These are phyloP conservation scores for Drosophila macrospina DNA, from an alignment of 2,888 invertebrate genomes.

Conservation along the genomic window DNA sequence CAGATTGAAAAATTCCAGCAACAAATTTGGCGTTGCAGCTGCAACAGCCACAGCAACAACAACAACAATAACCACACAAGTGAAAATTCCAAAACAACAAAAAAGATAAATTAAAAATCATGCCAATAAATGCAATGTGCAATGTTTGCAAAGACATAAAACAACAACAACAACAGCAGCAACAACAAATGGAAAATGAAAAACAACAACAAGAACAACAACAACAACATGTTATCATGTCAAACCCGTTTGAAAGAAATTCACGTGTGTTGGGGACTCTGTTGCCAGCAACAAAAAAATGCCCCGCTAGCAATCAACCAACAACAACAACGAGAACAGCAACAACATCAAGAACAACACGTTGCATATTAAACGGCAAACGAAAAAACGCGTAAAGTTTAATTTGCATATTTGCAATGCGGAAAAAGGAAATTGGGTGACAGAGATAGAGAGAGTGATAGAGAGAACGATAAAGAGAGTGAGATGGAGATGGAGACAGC, in stretches of 20 bases:
- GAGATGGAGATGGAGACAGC: not conserved
- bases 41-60: constrained; percentile 35
- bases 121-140: constrained; percentile 49
- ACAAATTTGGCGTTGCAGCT: constrained; percentile 55
- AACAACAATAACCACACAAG: constrained; percentile 20
- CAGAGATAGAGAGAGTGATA: not conserved
- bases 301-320: constrained; percentile 52
- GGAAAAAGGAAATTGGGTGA: constrained; percentile 48
- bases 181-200: constrained; percentile 61
- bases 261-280: constrained; percentile 54
- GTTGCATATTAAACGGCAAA: constrained; percentile 55
- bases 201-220: constrained; percentile 47
- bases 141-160: constrained; percentile 28
- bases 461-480: not conserved
- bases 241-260: constrained; percentile 76
- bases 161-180: constrained; percentile 27
- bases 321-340: constrained; percentile 41
- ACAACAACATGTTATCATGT: constrained; percentile 48
- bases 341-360: constrained; percentile 39
- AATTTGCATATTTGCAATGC: constrained; percentile 66
- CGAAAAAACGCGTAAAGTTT: constrained; percentile 55
- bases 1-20: constrained; percentile 55
- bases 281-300: constrained; percentile 36
- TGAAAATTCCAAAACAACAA: constrained; percentile 32
- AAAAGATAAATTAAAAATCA: constrained; percentile 29